Base-by-base conservation (phyloP, 30 jellyfish, hydroid and myxozoan genomes). In the Cassiopea andromeda region DNA sequence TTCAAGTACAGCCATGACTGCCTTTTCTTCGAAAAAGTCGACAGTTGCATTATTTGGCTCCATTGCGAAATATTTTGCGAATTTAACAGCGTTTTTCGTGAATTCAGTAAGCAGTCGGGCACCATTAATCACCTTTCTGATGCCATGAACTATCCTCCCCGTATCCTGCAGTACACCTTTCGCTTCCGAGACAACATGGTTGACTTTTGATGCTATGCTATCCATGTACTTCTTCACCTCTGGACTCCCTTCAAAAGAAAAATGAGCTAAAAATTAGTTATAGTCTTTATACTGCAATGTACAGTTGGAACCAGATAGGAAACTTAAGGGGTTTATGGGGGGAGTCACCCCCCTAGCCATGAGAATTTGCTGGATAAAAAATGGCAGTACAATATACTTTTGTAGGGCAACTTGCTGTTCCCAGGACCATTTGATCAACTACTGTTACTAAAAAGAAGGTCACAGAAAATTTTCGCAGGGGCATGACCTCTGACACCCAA, bases 21-120 rank as follows among this genome's bases (percentile, higher is more conserved):
- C 98, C 60, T 94, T 94, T 72, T 94, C 98, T 75, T 94, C 98
- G 44, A 94, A 84, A 79, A 84, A 94, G 49, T 94, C 98, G 3
- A 94, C 88, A 45, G 98, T 94, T 1, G 98, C 97, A 77, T 94
- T 94, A 73, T 59, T 83, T 1, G 98, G 97, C 46, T 94, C 98
- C 88, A 81, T 73, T 2, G 97, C 92, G 69, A 94, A 94, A 74
- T 90, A 94, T 44, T 91, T 94, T 1, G 98, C 97, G 69, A 80
- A 94, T 89, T 90, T 94, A 17, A 94, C 94, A 48, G 98, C 98
- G 80, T 94, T 91, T 27, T 86, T 82, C 3, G 97, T 72, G 60
- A 94, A 90, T n/a, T 81, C 85, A 12, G 97, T 85, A 6, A 94
- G 82, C 60, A 59, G 61, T 58, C 78, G 77, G 9, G 98, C 97